Conservation (phyloP, 2,113 vertebrate species). For the Pituophis catenifer region DNA sequence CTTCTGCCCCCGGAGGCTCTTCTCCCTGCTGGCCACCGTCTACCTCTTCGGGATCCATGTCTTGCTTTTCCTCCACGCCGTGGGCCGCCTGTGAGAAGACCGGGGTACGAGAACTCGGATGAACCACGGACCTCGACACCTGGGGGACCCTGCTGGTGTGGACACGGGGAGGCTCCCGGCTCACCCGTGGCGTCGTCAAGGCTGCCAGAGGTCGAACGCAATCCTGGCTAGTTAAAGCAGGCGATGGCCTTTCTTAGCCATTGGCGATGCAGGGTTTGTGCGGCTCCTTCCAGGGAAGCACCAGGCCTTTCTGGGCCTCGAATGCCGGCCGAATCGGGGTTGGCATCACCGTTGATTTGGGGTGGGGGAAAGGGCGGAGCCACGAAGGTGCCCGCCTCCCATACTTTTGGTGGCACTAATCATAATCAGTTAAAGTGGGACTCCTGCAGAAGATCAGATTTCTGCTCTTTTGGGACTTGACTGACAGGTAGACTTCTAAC, state of each 20-base stretch:
- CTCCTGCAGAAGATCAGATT: not conserved
- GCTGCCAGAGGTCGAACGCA: not conserved
- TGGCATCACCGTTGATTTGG: not conserved
- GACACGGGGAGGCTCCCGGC: not conserved
- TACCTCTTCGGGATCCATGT: slow-evolving; percentile 86
- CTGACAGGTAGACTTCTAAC: too few species aligned
- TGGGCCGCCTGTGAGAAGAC: slow-evolving; percentile 78
- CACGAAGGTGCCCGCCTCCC: not conserved
- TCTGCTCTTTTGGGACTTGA: too few species aligned
- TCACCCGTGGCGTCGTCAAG: rapidly evolving
- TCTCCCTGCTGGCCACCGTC: slow-evolving; percentile 76
- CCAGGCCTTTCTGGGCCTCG: too few species aligned
- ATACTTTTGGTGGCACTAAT: too few species aligned
- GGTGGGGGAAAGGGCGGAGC: not conserved
- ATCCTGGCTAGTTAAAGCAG: not conserved
- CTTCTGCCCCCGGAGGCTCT: slow-evolving; percentile 79
- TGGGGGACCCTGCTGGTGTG: rapidly evolving
- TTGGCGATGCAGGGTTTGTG: rapidly evolving
- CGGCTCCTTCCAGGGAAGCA: not conserved
- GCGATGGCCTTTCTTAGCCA: not conserved
- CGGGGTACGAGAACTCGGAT: rapidly evolving
- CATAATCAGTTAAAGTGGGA: not conserved
- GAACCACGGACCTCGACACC: not conserved
- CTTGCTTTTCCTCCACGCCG: slow-evolving; percentile 85
- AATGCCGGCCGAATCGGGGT: not conserved